Conservation (phyloP, 2,113 vertebrate genomes). For the Xiphophorus hellerii region DNA sequence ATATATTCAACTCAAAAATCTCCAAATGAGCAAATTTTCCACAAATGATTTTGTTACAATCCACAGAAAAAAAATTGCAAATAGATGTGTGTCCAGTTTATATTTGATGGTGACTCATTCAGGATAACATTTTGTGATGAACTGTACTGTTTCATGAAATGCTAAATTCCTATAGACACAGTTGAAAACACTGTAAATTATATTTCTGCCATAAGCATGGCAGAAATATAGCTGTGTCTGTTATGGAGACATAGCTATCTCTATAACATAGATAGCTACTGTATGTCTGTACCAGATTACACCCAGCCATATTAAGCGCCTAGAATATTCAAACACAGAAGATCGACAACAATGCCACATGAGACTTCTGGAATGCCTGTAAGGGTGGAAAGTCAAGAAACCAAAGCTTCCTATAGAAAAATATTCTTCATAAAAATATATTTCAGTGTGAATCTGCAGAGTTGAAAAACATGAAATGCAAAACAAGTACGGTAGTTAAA, state of each 20-base stretch:
- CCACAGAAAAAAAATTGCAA: too few species aligned
- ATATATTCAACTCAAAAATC: too few species aligned
- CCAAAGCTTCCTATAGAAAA: neutral
- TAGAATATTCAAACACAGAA: neutral
- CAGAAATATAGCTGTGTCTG: too few species aligned
- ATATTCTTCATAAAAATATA: neutral
- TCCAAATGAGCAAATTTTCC: too few species aligned
- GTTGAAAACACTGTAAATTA: neutral
- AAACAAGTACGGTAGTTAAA: conserved; percentile 1
- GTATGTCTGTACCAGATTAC: conserved; percentile 7
- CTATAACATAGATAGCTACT: neutral
- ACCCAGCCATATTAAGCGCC: conserved; percentile 3
- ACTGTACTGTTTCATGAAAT: too few species aligned
- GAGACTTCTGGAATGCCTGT: neutral
- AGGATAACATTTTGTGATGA: too few species aligned
- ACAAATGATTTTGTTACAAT: too few species aligned
- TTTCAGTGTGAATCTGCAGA: neutral
- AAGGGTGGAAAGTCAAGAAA: neutral
- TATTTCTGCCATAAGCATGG: neutral
- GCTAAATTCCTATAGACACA: conserved; percentile 2
- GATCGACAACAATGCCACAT: neutral
- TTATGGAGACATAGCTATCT: too few species aligned
- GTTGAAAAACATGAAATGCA: conserved; percentile 3
- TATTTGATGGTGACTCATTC: too few species aligned
- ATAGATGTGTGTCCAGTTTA: too few species aligned